Conservation (phyloP, 2,797 vertebrate genomes). For the Anguilla obscura region DNA sequence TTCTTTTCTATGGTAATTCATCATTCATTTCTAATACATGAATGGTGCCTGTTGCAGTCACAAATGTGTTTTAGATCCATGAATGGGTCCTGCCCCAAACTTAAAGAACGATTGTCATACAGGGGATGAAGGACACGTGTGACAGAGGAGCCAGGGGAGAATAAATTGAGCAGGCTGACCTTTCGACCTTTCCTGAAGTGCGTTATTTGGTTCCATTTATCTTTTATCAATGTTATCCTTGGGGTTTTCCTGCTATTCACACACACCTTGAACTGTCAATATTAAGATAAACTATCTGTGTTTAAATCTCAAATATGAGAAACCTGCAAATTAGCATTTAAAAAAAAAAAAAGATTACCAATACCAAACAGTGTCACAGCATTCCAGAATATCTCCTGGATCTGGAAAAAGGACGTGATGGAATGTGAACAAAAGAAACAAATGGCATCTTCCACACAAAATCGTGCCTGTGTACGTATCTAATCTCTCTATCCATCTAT, state of each 20-base stretch:
- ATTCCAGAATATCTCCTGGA: conserved; percentile 40
- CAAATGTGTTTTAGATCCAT: not conserved
- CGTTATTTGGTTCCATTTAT: conserved; percentile 53
- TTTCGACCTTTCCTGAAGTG: conserved; percentile 50
- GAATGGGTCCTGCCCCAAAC: not conserved
- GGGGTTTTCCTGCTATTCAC: conserved; percentile 39
- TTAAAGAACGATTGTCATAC: not conserved
- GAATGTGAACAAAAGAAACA: conserved; percentile 49
- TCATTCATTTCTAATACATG: not conserved
- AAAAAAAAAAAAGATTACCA: conserved; percentile 40
- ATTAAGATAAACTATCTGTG: conserved; percentile 51
- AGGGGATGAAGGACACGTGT: not conserved
- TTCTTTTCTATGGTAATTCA: not conserved
- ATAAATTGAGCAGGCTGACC: not conserved
- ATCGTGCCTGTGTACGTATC: conserved; percentile 50
- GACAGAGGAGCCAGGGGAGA: not conserved
- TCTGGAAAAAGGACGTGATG: conserved; percentile 42
- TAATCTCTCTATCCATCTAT: conserved; percentile 63
- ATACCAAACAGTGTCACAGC: conserved; percentile 37
- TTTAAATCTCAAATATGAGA: conserved; percentile 56
- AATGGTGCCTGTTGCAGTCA: not conserved
- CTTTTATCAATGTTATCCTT: conserved; percentile 44
- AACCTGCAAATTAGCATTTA: conserved; percentile 59
- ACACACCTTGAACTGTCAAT: conserved; percentile 45
- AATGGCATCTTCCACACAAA: conserved; percentile 56